A percentile compares a stretch with the other conserved stretches of the same genome.
Conservation (phyloP, 2,797 vertebrate genomes). For the Sebastes matsubarae region DNA sequence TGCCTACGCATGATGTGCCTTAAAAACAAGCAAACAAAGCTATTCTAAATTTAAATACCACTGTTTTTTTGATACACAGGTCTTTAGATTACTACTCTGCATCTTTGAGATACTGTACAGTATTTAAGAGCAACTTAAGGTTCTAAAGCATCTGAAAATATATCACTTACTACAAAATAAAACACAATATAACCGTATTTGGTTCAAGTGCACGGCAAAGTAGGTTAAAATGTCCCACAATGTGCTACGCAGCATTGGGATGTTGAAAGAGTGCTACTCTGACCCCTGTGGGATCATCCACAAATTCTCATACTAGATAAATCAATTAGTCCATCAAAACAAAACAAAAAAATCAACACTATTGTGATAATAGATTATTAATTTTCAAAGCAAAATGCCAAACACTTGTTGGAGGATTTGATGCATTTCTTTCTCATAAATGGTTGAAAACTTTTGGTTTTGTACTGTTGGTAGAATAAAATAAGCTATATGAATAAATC, state of each 20-base stretch:
- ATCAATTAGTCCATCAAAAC: background rate
- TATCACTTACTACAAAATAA: background rate
- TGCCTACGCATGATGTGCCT: slow-evolving; percentile 24
- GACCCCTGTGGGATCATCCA: background rate
- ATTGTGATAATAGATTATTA: background rate
- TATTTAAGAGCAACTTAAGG: background rate
- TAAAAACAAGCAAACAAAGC: slow-evolving; percentile 22
- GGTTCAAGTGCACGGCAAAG: background rate
- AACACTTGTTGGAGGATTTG: background rate
- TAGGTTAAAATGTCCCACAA: background rate
- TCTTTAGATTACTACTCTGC: background rate
- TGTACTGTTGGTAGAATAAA: background rate
- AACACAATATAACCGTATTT: background rate
- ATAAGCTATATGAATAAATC: background rate
- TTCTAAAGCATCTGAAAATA: slow-evolving; percentile 6
- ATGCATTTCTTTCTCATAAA: background rate
- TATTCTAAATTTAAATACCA: background rate
- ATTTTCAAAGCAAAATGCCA: background rate
- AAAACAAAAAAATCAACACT: background rate
- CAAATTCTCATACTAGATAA: background rate
- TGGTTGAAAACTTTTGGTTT: background rate
- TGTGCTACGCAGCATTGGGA: background rate
- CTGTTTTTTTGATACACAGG: slow-evolving; percentile 24
- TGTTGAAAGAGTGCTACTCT: background rate
- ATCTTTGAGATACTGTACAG: background rate